Conservation (phyloP, 2,888 invertebrate species). For the Epirrhoe tristata region DNA sequence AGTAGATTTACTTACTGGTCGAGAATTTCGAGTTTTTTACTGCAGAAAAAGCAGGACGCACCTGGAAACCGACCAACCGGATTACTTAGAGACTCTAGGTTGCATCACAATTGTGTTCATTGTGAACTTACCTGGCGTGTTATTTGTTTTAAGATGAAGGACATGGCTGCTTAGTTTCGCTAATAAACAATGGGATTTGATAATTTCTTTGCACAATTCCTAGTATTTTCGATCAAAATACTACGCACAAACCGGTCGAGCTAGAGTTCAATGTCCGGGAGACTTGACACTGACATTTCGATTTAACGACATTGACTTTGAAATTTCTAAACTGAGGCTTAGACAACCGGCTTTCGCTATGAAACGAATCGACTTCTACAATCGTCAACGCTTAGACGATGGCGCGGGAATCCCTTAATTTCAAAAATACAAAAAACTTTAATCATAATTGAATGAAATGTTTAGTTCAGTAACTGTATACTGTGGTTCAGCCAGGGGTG, state of each 20-base stretch:
- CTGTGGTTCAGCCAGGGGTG: no score
- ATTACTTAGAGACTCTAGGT: background rate
- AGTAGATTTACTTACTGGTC: constrained; percentile 66
- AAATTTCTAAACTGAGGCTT: no score
- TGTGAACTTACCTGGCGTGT: constrained; percentile 61
- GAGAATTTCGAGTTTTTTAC: constrained; percentile 66
- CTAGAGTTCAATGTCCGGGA: background rate
- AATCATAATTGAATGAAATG: background rate
- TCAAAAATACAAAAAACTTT: background rate
- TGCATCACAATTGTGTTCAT: background rate
- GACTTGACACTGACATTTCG: background rate
- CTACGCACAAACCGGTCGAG: background rate
- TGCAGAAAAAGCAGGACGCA: constrained; percentile 61
- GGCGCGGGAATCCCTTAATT: background rate
- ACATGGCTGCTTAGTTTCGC: constrained; percentile 52
- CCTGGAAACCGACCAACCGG: constrained; percentile 49
- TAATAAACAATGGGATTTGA: background rate
- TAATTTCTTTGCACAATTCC: background rate
- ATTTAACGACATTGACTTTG: no score
- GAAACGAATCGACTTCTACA: background rate
- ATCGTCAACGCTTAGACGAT: background rate
- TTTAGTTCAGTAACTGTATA: no score
- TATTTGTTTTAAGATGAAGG: constrained; percentile 65
- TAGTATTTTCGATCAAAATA: background rate
- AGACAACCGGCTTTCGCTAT: no score